Base-by-base conservation (phyloP, 2,113 vertebrate genomes). In the Aptenodytes forsteri region DNA sequence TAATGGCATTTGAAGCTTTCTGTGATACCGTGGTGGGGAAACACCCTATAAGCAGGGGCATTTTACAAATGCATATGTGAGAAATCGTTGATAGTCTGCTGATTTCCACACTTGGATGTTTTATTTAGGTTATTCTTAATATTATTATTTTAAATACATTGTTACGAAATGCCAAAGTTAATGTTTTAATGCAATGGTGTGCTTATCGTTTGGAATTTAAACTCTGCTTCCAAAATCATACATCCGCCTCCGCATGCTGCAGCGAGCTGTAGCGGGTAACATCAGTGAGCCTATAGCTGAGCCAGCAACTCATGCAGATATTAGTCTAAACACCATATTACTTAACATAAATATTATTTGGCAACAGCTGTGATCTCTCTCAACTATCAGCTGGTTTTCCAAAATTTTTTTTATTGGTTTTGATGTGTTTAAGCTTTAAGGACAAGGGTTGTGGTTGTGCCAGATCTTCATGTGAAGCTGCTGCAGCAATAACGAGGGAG, bases 131-230 rank as follows among this genome's bases (percentile, higher is more conserved):
- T 59, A 25, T 14, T 87, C 64, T 44, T 47, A 4, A 16, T 69
- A 50, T 50, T 17, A 30, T 61, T 80, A 1, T 73, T 84, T 82
- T 30, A 14, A 55, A 76, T 29, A 34, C 21, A 3, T 23, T 44
- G 66, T 92, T 90, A 92, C 0, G 82, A 95, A 98, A 97, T 96
- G 92, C 94, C 95, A 96, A 97, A 97, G 94, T 96, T 97, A 93
- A 94, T 19, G 62, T 64, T 82, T 59, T 52, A 77, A 59, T 12
- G 56, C 78, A 78, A 15, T 3, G 32, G 34, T 1, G 1, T 34
- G n/a, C 55, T 49, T 25, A 8, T 29, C 4, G 1, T 29, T 58
- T 18, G 65, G 56, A 55, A 61, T 73, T 77, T 8, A 58, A 92
- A 40, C 47, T 70, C 54, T 20, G 61, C 78, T 83, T 66, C 89